Evolutionary conservation across 1,140 invertebrate species (phyloP).

Genomic region (Euura saliciscinereae): DNA sequence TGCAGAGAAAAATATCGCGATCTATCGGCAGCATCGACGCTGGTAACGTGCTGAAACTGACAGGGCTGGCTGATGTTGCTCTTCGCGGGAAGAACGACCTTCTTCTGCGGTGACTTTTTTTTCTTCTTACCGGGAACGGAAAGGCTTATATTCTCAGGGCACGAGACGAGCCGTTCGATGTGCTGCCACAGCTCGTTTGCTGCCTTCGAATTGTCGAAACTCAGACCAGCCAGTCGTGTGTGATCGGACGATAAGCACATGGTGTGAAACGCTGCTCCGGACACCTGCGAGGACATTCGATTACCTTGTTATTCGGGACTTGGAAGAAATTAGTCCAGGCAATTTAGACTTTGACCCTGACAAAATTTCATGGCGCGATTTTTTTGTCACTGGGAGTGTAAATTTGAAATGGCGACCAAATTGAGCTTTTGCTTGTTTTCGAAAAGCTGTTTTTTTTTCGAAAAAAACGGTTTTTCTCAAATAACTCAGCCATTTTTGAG

Average conservation of each 20-base stretch:
- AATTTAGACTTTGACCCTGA: too few relatives aligned
- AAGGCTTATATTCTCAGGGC: conserved; percentile 82
- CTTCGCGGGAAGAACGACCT: conserved; percentile 72
- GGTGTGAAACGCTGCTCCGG: conserved; percentile 79
- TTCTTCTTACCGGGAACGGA: conserved; percentile 71
- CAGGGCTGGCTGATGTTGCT: conserved; percentile 86
- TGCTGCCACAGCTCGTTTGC: conserved; percentile 74
- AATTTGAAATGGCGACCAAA: too few relatives aligned
- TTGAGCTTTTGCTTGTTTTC: too few relatives aligned
- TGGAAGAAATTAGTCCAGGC: not conserved
- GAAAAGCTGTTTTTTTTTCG: too few relatives aligned
- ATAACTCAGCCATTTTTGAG: too few relatives aligned
- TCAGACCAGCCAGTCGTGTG: conserved; percentile 58
- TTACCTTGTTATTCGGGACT: not conserved
- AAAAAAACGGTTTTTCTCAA: too few relatives aligned
- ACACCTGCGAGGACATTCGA: conserved; percentile 59
- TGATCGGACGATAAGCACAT: conserved; percentile 79
- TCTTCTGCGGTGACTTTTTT: conserved; percentile 63
- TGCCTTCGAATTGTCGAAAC: conserved; percentile 76
- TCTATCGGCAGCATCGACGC: conserved; percentile 73
- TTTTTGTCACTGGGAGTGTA: too few relatives aligned
- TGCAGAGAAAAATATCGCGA: conserved; percentile 73
- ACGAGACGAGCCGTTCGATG: conserved; percentile 73
- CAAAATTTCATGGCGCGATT: not conserved
- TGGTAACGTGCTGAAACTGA: conserved; percentile 86